These are phyloP conservation scores for Tenualosa thibaudeaui DNA, from an alignment of 2,797 vertebrate species.

Conservation along the genomic window DNA sequence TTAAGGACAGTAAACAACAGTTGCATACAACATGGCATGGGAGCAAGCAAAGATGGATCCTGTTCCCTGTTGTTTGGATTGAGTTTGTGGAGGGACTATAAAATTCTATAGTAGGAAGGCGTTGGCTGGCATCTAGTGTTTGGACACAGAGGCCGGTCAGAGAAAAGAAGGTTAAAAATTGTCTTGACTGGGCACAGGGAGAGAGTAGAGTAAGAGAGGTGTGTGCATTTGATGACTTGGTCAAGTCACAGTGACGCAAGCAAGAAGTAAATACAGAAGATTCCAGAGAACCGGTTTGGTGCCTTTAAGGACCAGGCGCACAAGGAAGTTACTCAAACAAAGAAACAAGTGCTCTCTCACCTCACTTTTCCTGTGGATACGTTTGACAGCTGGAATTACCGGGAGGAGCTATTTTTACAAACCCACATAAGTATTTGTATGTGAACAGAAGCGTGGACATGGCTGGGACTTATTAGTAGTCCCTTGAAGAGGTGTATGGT, in stretches of 20 bases:
- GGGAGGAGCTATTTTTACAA: background rate
- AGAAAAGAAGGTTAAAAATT: background rate
- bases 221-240: background rate
- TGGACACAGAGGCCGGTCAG: background rate
- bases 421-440: background rate
- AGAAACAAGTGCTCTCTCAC: background rate
- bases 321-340: background rate
- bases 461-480: background rate
- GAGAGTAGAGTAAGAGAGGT: background rate
- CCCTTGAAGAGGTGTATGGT: background rate
- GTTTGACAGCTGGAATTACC: constrained; percentile 9
- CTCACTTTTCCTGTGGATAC: background rate
- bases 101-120: background rate
- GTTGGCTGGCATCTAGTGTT: background rate
- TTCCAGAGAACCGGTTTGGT: constrained; percentile 10
- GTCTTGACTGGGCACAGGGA: background rate
- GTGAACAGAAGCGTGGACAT: background rate
- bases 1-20: background rate
- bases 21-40: background rate
- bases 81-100: background rate
- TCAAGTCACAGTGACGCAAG: background rate
- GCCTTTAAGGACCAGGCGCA: background rate
- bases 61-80: background rate
- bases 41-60: background rate
- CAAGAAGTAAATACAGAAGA: background rate